A percentile compares a stretch with the other conserved stretches of the same genome.
Conservation (phyloP, 1,140 invertebrate genomes). For the Caenorhabditis inopinata region DNA sequence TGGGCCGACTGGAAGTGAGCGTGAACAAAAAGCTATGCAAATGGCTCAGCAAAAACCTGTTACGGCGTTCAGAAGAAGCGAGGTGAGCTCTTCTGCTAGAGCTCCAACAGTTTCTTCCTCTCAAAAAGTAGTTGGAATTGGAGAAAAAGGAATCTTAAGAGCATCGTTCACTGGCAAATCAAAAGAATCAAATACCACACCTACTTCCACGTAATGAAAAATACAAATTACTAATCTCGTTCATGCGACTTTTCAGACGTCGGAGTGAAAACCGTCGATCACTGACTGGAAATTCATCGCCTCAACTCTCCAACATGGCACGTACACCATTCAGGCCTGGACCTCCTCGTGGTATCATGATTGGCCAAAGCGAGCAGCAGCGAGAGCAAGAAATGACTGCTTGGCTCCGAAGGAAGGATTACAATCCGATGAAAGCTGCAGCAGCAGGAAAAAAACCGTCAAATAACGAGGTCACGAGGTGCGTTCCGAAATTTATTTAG, state of each 20-base stretch:
- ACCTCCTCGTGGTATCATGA: neutral
- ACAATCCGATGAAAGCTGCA: slow-evolving; percentile 55
- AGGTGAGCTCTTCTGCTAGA: slow-evolving; percentile 13
- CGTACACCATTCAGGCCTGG: neutral
- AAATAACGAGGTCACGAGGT: slow-evolving; percentile 48
- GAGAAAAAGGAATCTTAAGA: neutral
- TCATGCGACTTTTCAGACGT: neutral
- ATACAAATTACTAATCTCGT: too few relatives aligned
- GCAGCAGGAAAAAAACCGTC: slow-evolving; percentile 50
- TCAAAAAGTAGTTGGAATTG: neutral
- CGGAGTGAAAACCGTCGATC: slow-evolving; percentile 1
- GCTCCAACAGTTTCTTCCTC: slow-evolving; percentile 24
- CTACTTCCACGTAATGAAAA: neutral
- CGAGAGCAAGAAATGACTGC: slow-evolving; percentile 50
- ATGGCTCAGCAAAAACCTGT: neutral
- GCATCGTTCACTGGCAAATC: slow-evolving; percentile 12
- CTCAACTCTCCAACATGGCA: neutral
- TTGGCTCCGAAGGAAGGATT: slow-evolving; percentile 53
- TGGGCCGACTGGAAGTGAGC: neutral
- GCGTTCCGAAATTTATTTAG: too few relatives aligned
- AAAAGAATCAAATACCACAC: neutral
- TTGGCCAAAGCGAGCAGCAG: slow-evolving; percentile 26
- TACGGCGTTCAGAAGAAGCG: slow-evolving; percentile 19
- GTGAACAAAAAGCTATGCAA: neutral
- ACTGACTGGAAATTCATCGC: slow-evolving; percentile 10